phyloP scores from a whole-genome alignment of 2,113 vertebrate genomes.

The Helogale parvula region DNA sequence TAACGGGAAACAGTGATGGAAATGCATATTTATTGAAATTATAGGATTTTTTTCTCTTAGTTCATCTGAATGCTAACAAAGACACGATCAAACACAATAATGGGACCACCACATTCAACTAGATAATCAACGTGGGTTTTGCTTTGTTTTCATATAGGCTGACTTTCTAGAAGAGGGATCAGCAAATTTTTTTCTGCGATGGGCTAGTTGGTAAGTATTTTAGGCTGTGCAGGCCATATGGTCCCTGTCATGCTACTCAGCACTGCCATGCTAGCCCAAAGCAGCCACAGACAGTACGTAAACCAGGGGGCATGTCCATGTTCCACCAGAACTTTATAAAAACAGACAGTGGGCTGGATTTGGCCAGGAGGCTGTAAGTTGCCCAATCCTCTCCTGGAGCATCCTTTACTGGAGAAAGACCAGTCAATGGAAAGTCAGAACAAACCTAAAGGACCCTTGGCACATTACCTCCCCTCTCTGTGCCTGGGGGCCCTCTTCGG shows the following conservation, averaged over 20 bases:
- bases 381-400: background rate
- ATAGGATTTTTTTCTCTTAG: background rate
- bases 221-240: background rate
- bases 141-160: background rate
- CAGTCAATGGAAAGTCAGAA: background rate
- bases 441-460: background rate
- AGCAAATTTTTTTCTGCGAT: background rate
- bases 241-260: background rate
- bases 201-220: background rate
- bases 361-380: no score
- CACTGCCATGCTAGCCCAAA: background rate
- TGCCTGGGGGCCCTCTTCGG: background rate
- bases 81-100: no score
- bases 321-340: background rate
- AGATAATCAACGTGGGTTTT: background rate
- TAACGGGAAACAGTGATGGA: background rate
- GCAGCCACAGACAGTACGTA: background rate
- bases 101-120: background rate
- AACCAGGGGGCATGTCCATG: fast-evolving
- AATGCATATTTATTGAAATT: background rate
- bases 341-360: fast-evolving
- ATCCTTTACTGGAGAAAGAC: background rate
- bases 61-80: background rate
- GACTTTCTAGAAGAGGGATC: background rate
- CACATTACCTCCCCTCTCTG: background rate